Conservation (phyloP, 1,140 invertebrate species). For the Caenorhabditis remanei region DNA sequence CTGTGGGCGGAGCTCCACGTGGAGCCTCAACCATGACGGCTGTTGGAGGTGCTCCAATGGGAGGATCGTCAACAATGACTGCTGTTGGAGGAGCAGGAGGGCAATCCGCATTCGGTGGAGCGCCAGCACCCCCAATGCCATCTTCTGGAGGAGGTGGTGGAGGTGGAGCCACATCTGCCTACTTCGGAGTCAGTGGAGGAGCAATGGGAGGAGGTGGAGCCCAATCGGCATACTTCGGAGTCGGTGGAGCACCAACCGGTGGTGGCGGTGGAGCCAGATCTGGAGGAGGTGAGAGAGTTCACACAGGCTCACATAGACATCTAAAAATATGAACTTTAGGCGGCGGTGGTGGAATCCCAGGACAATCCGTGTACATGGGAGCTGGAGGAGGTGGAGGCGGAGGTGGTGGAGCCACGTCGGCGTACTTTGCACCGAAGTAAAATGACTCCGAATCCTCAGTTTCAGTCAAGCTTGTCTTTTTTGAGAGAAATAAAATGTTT, state of each 20-base stretch:
- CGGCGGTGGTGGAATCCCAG: conserved; percentile 37
- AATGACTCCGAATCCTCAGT: too few species aligned
- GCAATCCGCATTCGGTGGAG: conserved; percentile 14
- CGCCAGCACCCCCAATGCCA: conserved; percentile 31
- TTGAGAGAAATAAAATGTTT: too few species aligned
- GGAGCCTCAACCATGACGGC: conserved; percentile 47
- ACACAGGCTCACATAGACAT: background rate
- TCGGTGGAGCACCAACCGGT: conserved; percentile 13
- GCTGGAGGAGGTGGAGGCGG: conserved; percentile 50
- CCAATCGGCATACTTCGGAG: conserved; percentile 30
- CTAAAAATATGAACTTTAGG: background rate
- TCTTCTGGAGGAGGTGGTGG: conserved; percentile 32
- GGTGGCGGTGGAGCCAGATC: conserved; percentile 50
- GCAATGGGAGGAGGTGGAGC: background rate
- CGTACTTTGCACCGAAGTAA: conserved; percentile 56
- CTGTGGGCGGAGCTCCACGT: conserved; percentile 32
- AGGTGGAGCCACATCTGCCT: conserved; percentile 44
- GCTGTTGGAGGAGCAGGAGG: conserved; percentile 48
- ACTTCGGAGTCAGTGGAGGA: conserved; percentile 41
- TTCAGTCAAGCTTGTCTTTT: too few species aligned
- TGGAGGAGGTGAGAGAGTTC: conserved; percentile 16
- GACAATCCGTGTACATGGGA: conserved; percentile 53
- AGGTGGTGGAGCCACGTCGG: conserved; percentile 36
- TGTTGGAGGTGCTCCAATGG: conserved; percentile 37
- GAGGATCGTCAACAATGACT: conserved; percentile 45